Evolutionary conservation across 2,113 vertebrate genomes (phyloP), one percentile per base, ranked within the genome.

Genomic region (Brachionichthys hirsutus): DNA sequence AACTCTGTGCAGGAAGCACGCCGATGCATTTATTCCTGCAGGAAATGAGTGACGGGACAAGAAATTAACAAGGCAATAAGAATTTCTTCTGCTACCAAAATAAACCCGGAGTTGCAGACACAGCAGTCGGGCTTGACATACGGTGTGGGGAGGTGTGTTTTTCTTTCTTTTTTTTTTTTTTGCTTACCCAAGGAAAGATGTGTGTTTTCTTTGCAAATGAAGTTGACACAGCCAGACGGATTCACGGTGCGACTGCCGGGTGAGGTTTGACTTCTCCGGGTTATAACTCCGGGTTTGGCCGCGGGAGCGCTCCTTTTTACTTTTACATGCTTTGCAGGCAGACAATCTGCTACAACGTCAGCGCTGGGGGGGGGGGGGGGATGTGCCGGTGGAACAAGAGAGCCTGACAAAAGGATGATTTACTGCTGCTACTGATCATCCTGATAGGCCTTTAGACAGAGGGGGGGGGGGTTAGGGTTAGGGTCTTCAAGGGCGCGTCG

Each of bases 341-440:
- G 78, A 73, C 75, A 72, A n/a, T 82, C 58, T 78, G 71, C 65
- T 72, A n/a, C n/a, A n/a, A n/a, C n/a, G n/a, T n/a, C n/a, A n/a
- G n/a, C n/a, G n/a, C n/a, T n/a, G n/a, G n/a, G n/a, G n/a, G n/a
- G n/a, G n/a, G n/a, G n/a, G n/a, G n/a, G n/a, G n/a, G n/a, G n/a
- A n/a, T n/a, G n/a, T n/a, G n/a, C n/a, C n/a, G n/a, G n/a, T n/a
- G n/a, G 36, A 43, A 50, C 46, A 42, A 50, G 15, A 67, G 3
- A 13, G 58, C 62, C 16, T 45, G 36, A 67, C 57, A 61, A 50
- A 55, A n/a, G 62, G 46, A 51, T 66, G 62, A 74, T 67, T 72
- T 50, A 71, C 52, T 62, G 20, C 67, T 48, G 54, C 24, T 6
- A 14, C 34, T n/a, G 47, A 73, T 58, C 53, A 51, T 24, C 16